phyloP scores from a whole-genome alignment of 2,888 invertebrate species.

The Tipula lateralis region DNA sequence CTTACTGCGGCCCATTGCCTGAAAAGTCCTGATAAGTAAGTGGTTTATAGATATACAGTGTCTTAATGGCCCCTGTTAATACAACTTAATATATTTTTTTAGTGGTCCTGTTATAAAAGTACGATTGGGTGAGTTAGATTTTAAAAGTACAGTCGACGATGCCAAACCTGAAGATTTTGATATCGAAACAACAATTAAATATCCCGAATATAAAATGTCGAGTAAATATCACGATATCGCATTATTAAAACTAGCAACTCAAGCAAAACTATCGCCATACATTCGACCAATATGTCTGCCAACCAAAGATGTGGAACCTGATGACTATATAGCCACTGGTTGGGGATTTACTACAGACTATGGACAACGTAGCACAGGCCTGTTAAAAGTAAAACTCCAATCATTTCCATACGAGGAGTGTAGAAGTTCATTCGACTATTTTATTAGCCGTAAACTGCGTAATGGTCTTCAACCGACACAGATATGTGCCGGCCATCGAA shows the following conservation, averaged over 20 bases:
- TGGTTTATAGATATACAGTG: neutral
- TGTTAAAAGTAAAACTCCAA: neutral
- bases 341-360: neutral
- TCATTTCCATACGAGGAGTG: neutral
- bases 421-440: neutral
- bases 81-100: neutral
- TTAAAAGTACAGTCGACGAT: neutral
- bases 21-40: neutral
- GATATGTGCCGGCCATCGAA: neutral
- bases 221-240: conserved; percentile 63
- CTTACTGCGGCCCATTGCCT: neutral
- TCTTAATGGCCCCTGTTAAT: neutral
- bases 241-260: conserved; percentile 51
- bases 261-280: neutral
- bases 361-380: neutral
- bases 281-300: neutral
- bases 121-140: neutral
- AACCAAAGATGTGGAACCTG: neutral
- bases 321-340: neutral
- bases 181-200: conserved; percentile 42
- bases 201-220: conserved; percentile 55
- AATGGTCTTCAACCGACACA: neutral
- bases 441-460: neutral
- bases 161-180: conserved; percentile 30
- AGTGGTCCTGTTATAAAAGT: neutral